These are phyloP conservation scores for Apamea epomidion DNA, from an alignment of 2,888 invertebrate genomes.

Conservation along the genomic window DNA sequence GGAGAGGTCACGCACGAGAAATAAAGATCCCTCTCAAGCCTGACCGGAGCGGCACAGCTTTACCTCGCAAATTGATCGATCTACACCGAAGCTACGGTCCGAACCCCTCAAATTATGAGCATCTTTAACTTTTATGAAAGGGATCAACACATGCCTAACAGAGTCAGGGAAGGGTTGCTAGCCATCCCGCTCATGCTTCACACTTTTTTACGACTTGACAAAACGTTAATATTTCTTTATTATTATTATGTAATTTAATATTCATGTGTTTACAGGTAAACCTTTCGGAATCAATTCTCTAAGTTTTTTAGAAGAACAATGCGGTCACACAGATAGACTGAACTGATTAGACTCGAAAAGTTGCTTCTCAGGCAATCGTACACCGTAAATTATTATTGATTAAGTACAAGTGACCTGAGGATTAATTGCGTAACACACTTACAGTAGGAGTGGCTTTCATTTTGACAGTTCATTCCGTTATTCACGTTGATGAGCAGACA, in stretches of 20 bases:
- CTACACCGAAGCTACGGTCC: background rate
- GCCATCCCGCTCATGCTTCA: background rate
- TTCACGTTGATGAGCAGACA: no score
- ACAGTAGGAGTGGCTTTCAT: no score
- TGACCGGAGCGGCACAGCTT: constrained; percentile 10
- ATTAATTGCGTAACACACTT: no score
- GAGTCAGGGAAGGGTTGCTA: background rate
- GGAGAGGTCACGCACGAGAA: constrained; percentile 4
- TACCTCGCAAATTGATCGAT: constrained; percentile 14
- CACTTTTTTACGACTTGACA: background rate
- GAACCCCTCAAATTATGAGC: background rate
- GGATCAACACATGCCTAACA: background rate
- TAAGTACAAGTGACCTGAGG: no score
- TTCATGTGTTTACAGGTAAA: background rate
- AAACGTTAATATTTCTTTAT: background rate
- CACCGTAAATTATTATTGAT: no score
- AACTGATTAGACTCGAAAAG: no score
- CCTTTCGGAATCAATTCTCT: background rate
- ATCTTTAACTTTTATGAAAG: background rate
- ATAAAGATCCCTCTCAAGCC: constrained; percentile 13
- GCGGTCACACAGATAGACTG: no score
- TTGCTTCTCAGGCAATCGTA: no score
- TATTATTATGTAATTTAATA: background rate
- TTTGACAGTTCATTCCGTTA: no score
- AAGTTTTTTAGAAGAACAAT: no score